Base-by-base conservation (phyloP, 2,797 vertebrate species). In the Bradypodion ventrale region DNA sequence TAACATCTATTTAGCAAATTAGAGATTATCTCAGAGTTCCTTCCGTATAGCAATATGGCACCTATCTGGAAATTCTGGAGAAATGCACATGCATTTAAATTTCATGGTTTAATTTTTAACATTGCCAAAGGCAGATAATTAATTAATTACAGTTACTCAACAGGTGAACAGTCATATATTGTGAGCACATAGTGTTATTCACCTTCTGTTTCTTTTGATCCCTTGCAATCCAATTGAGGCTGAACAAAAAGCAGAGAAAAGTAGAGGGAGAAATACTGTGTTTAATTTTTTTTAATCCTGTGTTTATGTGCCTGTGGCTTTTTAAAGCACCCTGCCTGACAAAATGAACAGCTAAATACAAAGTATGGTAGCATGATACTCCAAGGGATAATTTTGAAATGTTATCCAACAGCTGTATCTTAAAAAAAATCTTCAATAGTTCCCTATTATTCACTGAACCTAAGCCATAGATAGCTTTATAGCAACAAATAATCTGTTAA, bases 301-400 rank as follows among this genome's bases (percentile, higher is more conserved):
- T n/a, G 66, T 90, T 93, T 80, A 90, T 83, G 56, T 73, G 90
- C 90, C 91, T 89, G 84, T 83, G 83, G 80, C 86, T 91, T 93
- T 37, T 87, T 94, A 82, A 83, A 93, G 93, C 88, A 72, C 89
- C 91, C 92, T 86, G 89, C 90, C 92, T 91, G 88, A 92, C 85
- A 72, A 84, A 86, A 78, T 94, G 93, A 95, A 94, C 91, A 93
- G 91, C 83, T 89, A 90, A 90, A 89, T 85, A 91, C 91, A 94
- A 92, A 69, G 72, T 86, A 84, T 87, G 82, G 1, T 70, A 49
- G 35, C 80, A 85, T 85, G 89, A 88, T 93, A 93, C 87, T 93
- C 80, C 66, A 77, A 80, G 85, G 5, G 82, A 89, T 93, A 90
- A 35, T 72, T 84, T 29, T 66, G 42, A 84, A 95, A 89, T 92